Conservation (phyloP, 23 tunicate species). For the Halocynthia aurantium region DNA sequence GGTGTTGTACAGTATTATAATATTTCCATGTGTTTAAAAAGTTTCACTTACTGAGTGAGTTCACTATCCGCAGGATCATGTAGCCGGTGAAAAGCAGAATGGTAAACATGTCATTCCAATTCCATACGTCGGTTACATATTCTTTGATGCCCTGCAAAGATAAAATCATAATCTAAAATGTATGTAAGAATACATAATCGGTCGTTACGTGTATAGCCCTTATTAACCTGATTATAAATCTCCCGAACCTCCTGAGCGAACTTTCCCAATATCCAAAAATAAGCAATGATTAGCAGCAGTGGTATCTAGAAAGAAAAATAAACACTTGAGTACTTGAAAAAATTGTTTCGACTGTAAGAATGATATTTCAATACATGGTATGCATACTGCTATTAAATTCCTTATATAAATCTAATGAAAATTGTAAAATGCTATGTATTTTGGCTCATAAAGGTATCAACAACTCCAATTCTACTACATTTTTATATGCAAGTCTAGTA, state of each 20-base stretch:
- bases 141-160: conserved; percentile 58
- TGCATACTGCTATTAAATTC: no score
- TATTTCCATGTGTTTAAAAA: no score
- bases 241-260: conserved; percentile 74
- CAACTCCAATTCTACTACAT: background rate
- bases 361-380: no score
- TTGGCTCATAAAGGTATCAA: background rate
- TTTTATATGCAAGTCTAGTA: no score
- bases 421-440: background rate
- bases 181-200: background rate
- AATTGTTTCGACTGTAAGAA: no score
- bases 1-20: no score
- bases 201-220: background rate
- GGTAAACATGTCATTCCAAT: conserved; percentile 83
- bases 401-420: conserved; percentile 1
- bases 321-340: background rate
- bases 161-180: background rate
- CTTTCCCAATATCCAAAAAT: conserved; percentile 86
- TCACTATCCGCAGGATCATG: conserved; percentile 52
- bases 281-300: conserved; percentile 47
- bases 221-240: conserved; percentile 54
- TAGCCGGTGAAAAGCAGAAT: conserved; percentile 58
- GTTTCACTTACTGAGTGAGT: background rate
- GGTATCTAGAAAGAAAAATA: conserved; percentile 42
- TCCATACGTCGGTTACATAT: conserved; percentile 83